Evolutionary conservation across 2,888 invertebrate species (phyloP), one percentile per base, ranked within the genome.

Genomic region (Pilophorus perplexus): DNA sequence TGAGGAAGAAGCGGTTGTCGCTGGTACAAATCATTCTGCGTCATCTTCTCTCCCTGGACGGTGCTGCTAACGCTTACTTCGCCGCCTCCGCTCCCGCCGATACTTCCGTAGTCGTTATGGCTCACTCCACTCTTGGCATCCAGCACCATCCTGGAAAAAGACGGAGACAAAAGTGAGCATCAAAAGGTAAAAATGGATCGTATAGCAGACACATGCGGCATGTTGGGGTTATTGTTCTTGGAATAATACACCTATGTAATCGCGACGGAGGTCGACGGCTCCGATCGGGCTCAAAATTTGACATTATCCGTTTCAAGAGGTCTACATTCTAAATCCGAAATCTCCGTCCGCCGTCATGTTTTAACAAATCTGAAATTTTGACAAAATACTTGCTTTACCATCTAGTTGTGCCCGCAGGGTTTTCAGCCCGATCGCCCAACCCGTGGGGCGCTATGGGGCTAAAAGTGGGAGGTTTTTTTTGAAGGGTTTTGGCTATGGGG

Each of bases 41-140:
- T 76, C 77, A 77, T 72, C 28, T 54, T 75, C 64, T 64, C 37
- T 72, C 54, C 75, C 48, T 62, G 62, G 74, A 68, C 74, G 74
- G 62, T 46, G 48, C 46, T 62, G 62, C 62, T 38, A 38, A 67
- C 69, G n/a, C n/a, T 46, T 40, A 66, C 69, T 50, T 52, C 62
- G 50, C 64, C 70, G 16, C 67, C 71, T 16, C 64, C 66, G 28
- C 74, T 71, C 73, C 75, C 68, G 23, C 81, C 80, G 75, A 83
- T 83, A 76, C 82, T 83, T 76, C 84, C 84, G 81, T 84, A 84
- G 78, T 83, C 83, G 76, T 78, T 79, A 72, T 79, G 80, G 73
- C 78, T 74, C 73, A 75, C 77, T 74, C 81, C 80, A 73, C 80
- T 80, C 77, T 83, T 83, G 73, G 82, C 82, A 78, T 84, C 83